These are phyloP conservation scores for Holotrichia oblita DNA, from an alignment of 1,140 invertebrate genomes.

Conservation along the genomic window DNA sequence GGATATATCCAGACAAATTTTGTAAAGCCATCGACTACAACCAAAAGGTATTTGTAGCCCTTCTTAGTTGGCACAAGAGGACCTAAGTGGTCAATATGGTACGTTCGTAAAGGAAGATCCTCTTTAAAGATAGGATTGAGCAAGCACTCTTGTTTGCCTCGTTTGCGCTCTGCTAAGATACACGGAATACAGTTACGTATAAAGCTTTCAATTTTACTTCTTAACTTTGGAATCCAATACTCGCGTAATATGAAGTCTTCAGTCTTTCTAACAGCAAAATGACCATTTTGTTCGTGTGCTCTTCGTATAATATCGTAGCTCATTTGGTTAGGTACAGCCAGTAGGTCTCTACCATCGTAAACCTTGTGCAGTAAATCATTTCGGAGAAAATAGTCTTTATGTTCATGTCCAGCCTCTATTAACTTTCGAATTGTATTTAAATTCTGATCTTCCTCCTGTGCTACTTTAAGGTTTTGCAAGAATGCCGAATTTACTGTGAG, in stretches of 20 bases:
- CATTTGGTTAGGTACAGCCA: slow-evolving; percentile 42
- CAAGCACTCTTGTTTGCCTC: slow-evolving; percentile 59
- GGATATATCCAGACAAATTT: slow-evolving; percentile 42
- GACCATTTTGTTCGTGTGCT: no score
- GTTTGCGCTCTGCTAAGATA: slow-evolving; percentile 57
- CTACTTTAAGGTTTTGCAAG: neutral
- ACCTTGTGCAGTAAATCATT: slow-evolving; percentile 49
- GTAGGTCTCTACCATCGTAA: slow-evolving; percentile 41
- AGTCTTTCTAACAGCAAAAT: slow-evolving; percentile 57
- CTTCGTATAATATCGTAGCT: slow-evolving; percentile 38
- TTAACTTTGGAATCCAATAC: slow-evolving; percentile 58
- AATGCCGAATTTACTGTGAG: slow-evolving; percentile 4
- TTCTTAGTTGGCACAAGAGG: slow-evolving; percentile 53
- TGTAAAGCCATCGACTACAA: slow-evolving; percentile 47
- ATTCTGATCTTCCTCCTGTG: slow-evolving; percentile 31
- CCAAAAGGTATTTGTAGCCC: slow-evolving; percentile 53
- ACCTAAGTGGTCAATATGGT: slow-evolving; percentile 57
- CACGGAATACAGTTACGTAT: slow-evolving; percentile 58
- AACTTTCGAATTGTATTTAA: slow-evolving; percentile 31
- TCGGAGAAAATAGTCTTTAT: slow-evolving; percentile 48
- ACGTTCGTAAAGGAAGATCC: slow-evolving; percentile 13
- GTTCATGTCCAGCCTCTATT: neutral
- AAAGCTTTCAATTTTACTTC: slow-evolving; percentile 54
- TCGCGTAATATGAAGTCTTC: slow-evolving; percentile 57
- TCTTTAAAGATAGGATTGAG: slow-evolving; percentile 49